Conservation (phyloP, 2,888 invertebrate species). For the Cataglyphis rosenhaueri region DNA sequence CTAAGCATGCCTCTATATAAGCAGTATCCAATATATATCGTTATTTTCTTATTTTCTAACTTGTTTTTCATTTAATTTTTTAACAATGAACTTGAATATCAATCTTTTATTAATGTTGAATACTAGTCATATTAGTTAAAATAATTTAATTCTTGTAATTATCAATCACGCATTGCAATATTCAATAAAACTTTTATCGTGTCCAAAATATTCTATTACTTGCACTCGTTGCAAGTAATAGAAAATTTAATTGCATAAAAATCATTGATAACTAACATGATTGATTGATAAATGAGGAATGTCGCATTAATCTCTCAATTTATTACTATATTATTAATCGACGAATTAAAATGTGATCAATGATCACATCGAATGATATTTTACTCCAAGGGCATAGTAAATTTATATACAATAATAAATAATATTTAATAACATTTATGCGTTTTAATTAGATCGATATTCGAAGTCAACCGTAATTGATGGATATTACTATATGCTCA, state of each 20-base stretch:
- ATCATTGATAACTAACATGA: background rate
- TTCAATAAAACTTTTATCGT: background rate
- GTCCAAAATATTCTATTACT: background rate
- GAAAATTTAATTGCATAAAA: background rate
- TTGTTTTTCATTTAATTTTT: background rate
- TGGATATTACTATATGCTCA: slow-evolving; percentile 21
- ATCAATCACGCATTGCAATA: background rate
- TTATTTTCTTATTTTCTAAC: slow-evolving; percentile 56
- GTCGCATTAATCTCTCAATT: background rate
- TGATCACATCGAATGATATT: slow-evolving; percentile 30
- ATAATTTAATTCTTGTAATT: background rate
- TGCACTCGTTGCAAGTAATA: background rate
- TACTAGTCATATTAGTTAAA: background rate
- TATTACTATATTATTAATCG: slow-evolving; percentile 28
- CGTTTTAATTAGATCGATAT: slow-evolving; percentile 38
- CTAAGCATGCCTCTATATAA: slow-evolving; percentile 60
- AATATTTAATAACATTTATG: slow-evolving; percentile 46
- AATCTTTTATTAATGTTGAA: background rate
- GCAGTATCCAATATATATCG: slow-evolving; percentile 59
- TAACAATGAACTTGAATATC: background rate
- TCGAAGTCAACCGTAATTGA: slow-evolving; percentile 20
- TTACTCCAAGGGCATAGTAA: background rate
- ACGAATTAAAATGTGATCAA: slow-evolving; percentile 14
- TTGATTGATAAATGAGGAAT: background rate
- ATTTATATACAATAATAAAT: slow-evolving; percentile 12